Evolutionary conservation across 1,140 invertebrate genomes (phyloP), one percentile per base, ranked within the genome.

Genomic region (Drosophila ohnishii): DNA sequence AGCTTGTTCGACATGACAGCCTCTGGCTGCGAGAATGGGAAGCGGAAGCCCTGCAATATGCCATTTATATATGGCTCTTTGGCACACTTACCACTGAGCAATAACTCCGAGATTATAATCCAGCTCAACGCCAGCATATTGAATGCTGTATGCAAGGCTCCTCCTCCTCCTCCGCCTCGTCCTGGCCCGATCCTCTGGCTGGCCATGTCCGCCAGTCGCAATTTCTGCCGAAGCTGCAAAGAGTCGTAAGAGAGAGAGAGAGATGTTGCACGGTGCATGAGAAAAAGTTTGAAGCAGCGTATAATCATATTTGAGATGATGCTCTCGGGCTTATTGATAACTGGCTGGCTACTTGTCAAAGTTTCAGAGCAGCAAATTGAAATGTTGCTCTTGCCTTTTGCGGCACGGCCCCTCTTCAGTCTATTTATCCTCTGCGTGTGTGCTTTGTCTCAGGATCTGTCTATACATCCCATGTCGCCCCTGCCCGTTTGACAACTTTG

Each of bases 61-160:
- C 65, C 65, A 66, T 69, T 69, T 69, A 66, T 69, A 66, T 67
- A 53, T 35, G 19, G 51, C 50, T 44, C 48, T 47, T 60, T 47
- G 45, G 44, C 62, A 63, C 58, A 86, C 91, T 91, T 90, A 92
- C 91, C 91, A 78, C 84, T 90, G 53, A 79, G 80, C 57, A 91
- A 86, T 78, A 91, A 87, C 65, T 92, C 90, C 48, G 87, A 86
- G 63, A 92, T 90, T 66, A 91, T 81, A 75, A 92, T 78, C 88
- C 90, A 92, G 66, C 82, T 85, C 59, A 89, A 60, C 32, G 80
- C 77, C 53, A 92, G 69, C 78, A 90, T 79, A 78, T 90, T 90
- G 75, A 91, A 91, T 70, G 78, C 56, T 39, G 74, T 50, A 75
- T 72, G 73, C 63, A 80, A 37, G 63, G 65, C 37, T 55, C 42